Conservation (phyloP, 2,888 invertebrate genomes). For the Epinotia demarniana region DNA sequence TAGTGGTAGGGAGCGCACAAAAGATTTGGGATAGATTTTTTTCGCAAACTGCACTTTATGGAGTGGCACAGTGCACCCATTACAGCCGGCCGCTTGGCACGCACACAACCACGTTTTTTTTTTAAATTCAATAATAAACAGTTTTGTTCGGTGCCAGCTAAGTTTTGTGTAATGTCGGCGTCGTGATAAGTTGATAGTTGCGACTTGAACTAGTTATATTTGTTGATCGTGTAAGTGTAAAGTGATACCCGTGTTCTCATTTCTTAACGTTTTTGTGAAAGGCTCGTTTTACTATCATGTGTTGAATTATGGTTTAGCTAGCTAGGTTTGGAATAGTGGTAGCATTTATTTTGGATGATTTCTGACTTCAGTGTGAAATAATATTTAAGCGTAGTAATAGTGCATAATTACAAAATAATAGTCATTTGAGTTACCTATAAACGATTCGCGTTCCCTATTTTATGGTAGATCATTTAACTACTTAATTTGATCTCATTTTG, state of each 20-base stretch:
- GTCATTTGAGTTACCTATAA: too few species aligned
- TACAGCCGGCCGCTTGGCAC: conserved; percentile 52
- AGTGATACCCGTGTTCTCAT: conserved; percentile 30
- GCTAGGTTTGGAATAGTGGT: too few species aligned
- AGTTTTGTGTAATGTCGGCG: conserved; percentile 24
- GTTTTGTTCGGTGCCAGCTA: conserved; percentile 27
- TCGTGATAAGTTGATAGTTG: conserved; percentile 32
- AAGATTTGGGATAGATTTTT: conserved; percentile 80
- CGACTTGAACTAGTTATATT: conserved; percentile 37
- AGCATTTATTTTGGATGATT: neutral
- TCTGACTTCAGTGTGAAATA: neutral
- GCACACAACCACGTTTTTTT: conserved; percentile 47
- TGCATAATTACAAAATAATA: too few species aligned
- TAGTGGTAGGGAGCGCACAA: conserved; percentile 78
- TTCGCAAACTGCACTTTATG: conserved; percentile 80
- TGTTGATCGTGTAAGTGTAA: conserved; percentile 40
- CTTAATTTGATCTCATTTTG: neutral
- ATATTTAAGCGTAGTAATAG: neutral
- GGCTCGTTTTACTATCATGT: conserved; percentile 2
- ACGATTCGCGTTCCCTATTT: neutral
- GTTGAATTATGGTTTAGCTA: neutral
- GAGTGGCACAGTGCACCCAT: conserved; percentile 66
- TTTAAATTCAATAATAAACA: conserved; percentile 39
- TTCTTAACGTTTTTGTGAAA: conserved; percentile 12
- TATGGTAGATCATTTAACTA: neutral